These are phyloP conservation scores for Macaria liturata DNA, from an alignment of 2,888 invertebrate species.

Conservation along the genomic window DNA sequence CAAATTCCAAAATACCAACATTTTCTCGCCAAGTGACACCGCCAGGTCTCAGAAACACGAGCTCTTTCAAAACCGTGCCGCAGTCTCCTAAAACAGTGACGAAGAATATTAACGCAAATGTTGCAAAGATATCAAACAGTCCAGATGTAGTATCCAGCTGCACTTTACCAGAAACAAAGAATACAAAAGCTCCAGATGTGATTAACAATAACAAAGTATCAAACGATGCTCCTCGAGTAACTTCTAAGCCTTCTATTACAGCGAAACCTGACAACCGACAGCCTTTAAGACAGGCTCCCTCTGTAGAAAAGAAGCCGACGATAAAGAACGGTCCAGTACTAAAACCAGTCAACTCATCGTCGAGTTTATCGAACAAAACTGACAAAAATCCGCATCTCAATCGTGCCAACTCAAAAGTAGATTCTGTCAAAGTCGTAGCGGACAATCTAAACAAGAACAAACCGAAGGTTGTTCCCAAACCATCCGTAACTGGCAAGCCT, in stretches of 20 bases:
- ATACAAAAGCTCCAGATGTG: constrained; percentile 85
- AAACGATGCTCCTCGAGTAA: constrained; percentile 72
- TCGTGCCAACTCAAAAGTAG: constrained; percentile 66
- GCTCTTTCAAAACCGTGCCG: constrained; percentile 68
- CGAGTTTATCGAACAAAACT: constrained; percentile 53
- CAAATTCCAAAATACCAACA: constrained; percentile 74
- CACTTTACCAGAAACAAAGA: constrained; percentile 75
- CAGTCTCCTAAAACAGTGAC: constrained; percentile 64
- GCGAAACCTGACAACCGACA: constrained; percentile 71
- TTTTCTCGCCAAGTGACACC: constrained; percentile 77
- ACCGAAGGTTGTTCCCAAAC: constrained; percentile 76
- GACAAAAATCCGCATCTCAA: constrained; percentile 61
- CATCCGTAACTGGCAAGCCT: constrained; percentile 57
- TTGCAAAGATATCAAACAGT: constrained; percentile 80
- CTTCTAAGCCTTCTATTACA: constrained; percentile 69
- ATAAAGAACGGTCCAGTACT: constrained; percentile 54
- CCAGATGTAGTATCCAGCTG: constrained; percentile 90
- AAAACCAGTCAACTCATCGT: constrained; percentile 56
- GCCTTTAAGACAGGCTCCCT: constrained; percentile 62
- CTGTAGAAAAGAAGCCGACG: constrained; percentile 67
- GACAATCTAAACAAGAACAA: constrained; percentile 76
- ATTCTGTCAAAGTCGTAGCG: constrained; percentile 72
- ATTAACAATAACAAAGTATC: constrained; percentile 79
- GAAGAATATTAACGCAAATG: constrained; percentile 48
- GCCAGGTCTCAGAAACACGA: constrained; percentile 73